phyloP scores from a whole-genome alignment of 2,888 invertebrate species.

The Micoletzkya japonica region DNA sequence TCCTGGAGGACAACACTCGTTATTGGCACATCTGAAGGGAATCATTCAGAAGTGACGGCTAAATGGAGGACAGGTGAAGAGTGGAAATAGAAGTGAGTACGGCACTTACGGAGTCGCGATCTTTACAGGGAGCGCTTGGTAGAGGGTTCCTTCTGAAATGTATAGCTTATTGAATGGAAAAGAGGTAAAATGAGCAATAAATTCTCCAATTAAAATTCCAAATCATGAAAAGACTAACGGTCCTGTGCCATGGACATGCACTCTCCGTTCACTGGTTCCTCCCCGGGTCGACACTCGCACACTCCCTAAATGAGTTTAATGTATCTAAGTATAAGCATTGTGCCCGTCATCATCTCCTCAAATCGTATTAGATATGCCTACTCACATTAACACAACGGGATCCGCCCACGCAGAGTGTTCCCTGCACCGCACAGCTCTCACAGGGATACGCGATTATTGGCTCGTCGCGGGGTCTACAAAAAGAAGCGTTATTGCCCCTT shows the following conservation, averaged over 20 bases:
- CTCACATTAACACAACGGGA: slow-evolving; percentile 39
- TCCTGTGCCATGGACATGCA: slow-evolving; percentile 32
- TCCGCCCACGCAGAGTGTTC: slow-evolving; percentile 44
- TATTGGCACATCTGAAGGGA: neutral
- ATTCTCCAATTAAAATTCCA: too few relatives aligned
- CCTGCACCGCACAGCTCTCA: slow-evolving; percentile 37
- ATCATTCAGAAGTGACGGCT: too few relatives aligned
- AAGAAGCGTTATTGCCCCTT: neutral
- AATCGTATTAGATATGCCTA: neutral
- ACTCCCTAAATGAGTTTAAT: slow-evolving; percentile 34
- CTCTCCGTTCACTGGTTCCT: slow-evolving; percentile 37
- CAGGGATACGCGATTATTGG: slow-evolving; percentile 43
- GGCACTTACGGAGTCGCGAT: too few relatives aligned
- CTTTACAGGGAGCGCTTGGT: too few relatives aligned
- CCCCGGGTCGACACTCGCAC: slow-evolving; percentile 42
- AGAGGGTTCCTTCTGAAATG: too few relatives aligned
- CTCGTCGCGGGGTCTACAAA: slow-evolving; percentile 18
- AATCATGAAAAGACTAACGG: neutral
- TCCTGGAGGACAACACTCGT: slow-evolving; percentile 20
- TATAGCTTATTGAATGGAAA: too few relatives aligned
- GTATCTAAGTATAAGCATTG: neutral
- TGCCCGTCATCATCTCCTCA: neutral
- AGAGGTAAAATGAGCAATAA: too few relatives aligned
- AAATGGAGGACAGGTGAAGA: too few relatives aligned
- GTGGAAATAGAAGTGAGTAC: too few relatives aligned